Evolutionary conservation across 2,888 invertebrate genomes (phyloP), one percentile per base, ranked within the genome.

Genomic region (Eristalis intricaria): DNA sequence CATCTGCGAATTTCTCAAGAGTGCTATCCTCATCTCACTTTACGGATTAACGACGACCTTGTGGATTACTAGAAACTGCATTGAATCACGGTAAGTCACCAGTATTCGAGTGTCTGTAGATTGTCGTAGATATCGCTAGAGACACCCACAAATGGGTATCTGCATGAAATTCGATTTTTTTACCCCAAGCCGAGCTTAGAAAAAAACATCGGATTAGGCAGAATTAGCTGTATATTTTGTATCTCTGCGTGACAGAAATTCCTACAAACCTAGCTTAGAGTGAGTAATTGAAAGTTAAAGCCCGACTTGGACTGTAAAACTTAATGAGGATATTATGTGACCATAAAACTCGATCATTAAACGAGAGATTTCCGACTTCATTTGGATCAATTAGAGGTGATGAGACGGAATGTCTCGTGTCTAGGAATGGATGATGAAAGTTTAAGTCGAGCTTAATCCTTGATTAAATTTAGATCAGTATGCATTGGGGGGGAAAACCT

Each of bases 31-130:
- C 60, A 13, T 35, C 68, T 73, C 69, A 64, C 69, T 68, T 79
- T 84, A 73, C 86, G 86, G 86, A 87, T 83, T 79, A 79, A 79
- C 10, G 75, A 75, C 86, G 83, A 87, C 83, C 83, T 87, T 87
- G 86, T 87, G 86, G 86, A 87, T 87, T 87, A 87, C 64, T 74
- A 60, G 22, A 79, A 75, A 29, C 71, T 83, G 35, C 63, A 83
- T 71, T 86, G 23, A 50, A 79, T 58, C 5, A 83, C 83, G 86
- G 86, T 87, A 79, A 87, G 86, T 84, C 64, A 32, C 1, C 43
- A 69, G 69, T 26, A 1, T 11, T 22, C 4, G 43, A 35, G 35
- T 35, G 35, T 1, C 35, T 8, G 10, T 35, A 8, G 35, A 35
- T 5, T 3, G n/a, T 15, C 8, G n/a, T 8, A 15, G 43, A 43